phyloP scores from a whole-genome alignment of 2,888 invertebrate genomes.

The Bibio marci region DNA sequence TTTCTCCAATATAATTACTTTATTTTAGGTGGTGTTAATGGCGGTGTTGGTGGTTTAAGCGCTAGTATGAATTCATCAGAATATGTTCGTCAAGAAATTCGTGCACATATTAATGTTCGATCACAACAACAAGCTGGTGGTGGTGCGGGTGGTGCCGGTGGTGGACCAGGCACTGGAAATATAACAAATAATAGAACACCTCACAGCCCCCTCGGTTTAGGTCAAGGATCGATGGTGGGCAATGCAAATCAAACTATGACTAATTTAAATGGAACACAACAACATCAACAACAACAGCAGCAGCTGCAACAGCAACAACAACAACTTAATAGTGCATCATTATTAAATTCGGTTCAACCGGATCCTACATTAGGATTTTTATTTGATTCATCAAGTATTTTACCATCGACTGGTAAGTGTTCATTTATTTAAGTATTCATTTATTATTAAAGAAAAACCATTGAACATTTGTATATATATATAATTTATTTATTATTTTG shows the following conservation, averaged over 20 bases:
- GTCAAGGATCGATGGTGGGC: conserved; percentile 17
- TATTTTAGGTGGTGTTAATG: too few species aligned
- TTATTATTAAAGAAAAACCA: background rate
- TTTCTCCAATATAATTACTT: too few species aligned
- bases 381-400: too few species aligned
- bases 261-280: conserved; percentile 4
- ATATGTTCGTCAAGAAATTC: conserved; percentile 79
- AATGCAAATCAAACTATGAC: background rate
- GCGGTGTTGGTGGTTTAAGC: conserved; percentile 29
- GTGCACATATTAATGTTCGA: conserved; percentile 75
- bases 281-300: conserved; percentile 13
- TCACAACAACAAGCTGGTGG: conserved; percentile 31
- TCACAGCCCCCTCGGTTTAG: conserved; percentile 23
- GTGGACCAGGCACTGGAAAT: conserved; percentile 3
- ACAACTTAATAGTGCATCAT: conserved; percentile 15
- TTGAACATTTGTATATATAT: background rate
- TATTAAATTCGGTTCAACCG: conserved; percentile 24
- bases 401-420: conserved; percentile 23
- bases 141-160: conserved; percentile 19
- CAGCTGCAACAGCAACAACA: conserved; percentile 13
- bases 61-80: conserved; percentile 54
- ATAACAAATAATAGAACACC: conserved; percentile 17
- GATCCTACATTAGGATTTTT: conserved; percentile 26
- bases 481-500: background rate
- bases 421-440: background rate